These are phyloP conservation scores for Sabellastarte sp. DNA, from an alignment of 2,888 invertebrate species.

Conservation along the genomic window DNA sequence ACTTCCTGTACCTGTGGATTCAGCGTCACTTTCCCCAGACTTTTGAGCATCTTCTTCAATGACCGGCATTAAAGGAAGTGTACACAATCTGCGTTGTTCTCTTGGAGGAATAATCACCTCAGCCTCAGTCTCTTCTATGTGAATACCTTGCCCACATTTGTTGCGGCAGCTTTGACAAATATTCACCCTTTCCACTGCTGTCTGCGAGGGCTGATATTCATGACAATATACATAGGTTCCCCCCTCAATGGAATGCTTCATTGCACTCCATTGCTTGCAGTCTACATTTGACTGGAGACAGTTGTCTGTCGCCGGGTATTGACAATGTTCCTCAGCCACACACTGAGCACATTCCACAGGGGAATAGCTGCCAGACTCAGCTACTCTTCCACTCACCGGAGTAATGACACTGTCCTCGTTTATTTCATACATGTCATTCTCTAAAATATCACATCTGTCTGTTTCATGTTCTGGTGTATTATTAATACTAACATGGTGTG, in stretches of 20 bases:
- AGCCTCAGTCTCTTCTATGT: not conserved
- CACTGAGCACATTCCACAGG: not conserved
- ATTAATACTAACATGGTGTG: too few relatives aligned
- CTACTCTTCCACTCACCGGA: not conserved
- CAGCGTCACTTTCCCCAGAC: not conserved
- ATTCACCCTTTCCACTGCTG: not conserved
- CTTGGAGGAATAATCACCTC: not conserved
- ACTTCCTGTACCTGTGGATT: not conserved
- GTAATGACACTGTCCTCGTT: not conserved
- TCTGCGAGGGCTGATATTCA: not conserved
- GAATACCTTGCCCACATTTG: too few relatives aligned
- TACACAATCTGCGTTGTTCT: not conserved
- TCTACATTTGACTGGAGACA: not conserved
- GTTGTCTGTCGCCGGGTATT: not conserved
- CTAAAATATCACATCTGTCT: not conserved
- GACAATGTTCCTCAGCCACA: not conserved
- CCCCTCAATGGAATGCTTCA: not conserved
- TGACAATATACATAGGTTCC: not conserved
- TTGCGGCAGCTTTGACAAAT: not conserved
- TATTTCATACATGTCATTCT: not conserved
- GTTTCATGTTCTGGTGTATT: too few relatives aligned
- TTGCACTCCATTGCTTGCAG: not conserved
- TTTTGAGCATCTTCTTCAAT: not conserved
- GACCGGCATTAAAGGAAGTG: not conserved
- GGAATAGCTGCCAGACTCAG: too few relatives aligned